phyloP scores from a whole-genome alignment of 2,888 invertebrate species.

The Drosophila mettleri region DNA sequence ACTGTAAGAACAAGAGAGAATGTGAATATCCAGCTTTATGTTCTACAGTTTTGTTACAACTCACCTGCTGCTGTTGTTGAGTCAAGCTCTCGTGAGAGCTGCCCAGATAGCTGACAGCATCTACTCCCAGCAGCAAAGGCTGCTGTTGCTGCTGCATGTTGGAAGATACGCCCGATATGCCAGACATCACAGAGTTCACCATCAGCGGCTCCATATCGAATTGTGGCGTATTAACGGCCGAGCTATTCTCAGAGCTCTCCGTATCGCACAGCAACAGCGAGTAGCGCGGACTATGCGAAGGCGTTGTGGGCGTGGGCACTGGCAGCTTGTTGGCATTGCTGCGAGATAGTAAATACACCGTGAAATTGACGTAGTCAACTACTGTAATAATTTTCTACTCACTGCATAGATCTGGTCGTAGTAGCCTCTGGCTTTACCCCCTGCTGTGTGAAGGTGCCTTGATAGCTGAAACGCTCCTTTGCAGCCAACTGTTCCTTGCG shows the following conservation, averaged over 20 bases:
- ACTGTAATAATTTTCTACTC: conserved; percentile 12
- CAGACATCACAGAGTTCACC: conserved; percentile 78
- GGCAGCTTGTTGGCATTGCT: conserved; percentile 67
- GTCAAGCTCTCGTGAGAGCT: conserved; percentile 83
- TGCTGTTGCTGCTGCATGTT: conserved; percentile 81
- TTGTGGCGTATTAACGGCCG: conserved; percentile 84
- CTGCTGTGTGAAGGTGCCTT: conserved; percentile 73
- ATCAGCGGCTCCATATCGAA: conserved; percentile 84
- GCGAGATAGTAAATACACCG: neutral
- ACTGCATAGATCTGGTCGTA: conserved; percentile 33
- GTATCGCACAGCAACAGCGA: conserved; percentile 85
- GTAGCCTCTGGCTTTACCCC: conserved; percentile 36
- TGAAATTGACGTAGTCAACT: neutral
- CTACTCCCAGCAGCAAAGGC: conserved; percentile 64
- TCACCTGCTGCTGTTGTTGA: conserved; percentile 68
- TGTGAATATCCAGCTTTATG: neutral
- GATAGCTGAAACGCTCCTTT: conserved; percentile 85
- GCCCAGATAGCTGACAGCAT: conserved; percentile 74
- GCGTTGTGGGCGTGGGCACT: conserved; percentile 83
- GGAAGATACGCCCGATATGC: conserved; percentile 74
- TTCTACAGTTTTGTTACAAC: neutral
- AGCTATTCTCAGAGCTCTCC: conserved; percentile 84
- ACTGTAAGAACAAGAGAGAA: conserved; percentile 22
- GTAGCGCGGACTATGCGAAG: conserved; percentile 84
- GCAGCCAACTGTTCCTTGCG: conserved; percentile 82